Evolutionary conservation across 2,888 invertebrate species (phyloP).

Genomic region (Caenorhabditis sp.): DNA sequence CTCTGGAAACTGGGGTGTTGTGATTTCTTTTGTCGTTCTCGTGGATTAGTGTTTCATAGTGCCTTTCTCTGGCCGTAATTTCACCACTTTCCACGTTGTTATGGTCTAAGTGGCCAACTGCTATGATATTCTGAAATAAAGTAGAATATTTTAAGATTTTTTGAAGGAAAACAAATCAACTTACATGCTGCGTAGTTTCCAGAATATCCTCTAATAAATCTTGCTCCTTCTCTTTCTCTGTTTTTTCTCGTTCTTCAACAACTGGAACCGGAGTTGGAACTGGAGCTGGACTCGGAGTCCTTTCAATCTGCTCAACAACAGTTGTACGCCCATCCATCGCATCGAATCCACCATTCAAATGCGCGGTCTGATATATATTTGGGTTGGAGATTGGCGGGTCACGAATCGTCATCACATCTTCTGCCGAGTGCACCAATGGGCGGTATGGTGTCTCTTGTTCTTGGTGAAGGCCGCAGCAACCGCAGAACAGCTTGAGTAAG

Average conservation of each 20-base stretch:
- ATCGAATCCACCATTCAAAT: constrained; percentile 13
- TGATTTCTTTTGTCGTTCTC: not conserved
- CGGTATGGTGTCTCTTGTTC: constrained; percentile 25
- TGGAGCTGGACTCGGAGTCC: not conserved
- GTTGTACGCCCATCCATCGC: constrained; percentile 6
- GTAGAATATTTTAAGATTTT: not conserved
- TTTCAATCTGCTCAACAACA: no score
- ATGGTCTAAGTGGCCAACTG: constrained; percentile 32
- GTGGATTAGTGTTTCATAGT: not conserved
- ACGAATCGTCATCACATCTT: constrained; percentile 23
- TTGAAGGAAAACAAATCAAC: not conserved
- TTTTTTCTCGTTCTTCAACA: constrained; percentile 4
- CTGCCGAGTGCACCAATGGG: constrained; percentile 7
- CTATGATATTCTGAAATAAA: constrained; percentile 38
- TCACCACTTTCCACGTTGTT: not conserved
- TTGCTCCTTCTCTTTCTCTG: constrained; percentile 19
- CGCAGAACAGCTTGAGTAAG: constrained; percentile 28
- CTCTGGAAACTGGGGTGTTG: not conserved
- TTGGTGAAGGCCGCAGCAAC: constrained; percentile 24
- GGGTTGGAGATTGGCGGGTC: constrained; percentile 20
- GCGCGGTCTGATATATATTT: not conserved
- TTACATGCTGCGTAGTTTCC: constrained; percentile 33
- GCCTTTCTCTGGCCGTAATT: not conserved
- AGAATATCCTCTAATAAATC: constrained; percentile 33
- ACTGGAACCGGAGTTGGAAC: no score